phyloP scores from a whole-genome alignment of 1,140 invertebrate species.

The Drosophila jambulina region DNA sequence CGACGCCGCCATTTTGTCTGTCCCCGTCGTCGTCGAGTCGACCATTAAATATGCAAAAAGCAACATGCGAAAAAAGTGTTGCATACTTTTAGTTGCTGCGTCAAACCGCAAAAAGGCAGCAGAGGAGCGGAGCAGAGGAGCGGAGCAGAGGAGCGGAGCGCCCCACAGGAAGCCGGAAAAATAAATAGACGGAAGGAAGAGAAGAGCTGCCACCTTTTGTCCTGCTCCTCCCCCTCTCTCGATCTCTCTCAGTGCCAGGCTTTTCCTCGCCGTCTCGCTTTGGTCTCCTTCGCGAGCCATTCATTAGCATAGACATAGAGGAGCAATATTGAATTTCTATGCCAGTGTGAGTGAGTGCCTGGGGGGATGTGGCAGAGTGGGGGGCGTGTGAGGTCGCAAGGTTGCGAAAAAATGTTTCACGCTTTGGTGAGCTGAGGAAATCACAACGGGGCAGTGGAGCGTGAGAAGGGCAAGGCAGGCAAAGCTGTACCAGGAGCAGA shows the following conservation, averaged over 20 bases:
- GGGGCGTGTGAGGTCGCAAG: conserved; percentile 60
- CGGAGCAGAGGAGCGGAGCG: conserved; percentile 30
- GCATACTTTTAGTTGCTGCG: conserved; percentile 81
- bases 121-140: conserved; percentile 15
- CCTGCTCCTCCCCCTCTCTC: background rate
- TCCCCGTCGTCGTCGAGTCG: conserved; percentile 34
- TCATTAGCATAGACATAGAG: conserved; percentile 80
- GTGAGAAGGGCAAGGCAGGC: conserved; percentile 30
- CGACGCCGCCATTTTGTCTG: conserved; percentile 76
- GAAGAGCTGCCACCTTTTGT: background rate
- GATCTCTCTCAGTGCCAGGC: background rate
- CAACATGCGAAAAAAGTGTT: conserved; percentile 81
- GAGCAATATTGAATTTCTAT: conserved; percentile 80
- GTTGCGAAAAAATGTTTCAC: conserved; percentile 79
- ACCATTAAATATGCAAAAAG: conserved; percentile 81
- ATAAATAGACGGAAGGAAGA: conserved; percentile 63
- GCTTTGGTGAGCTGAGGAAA: conserved; percentile 61
- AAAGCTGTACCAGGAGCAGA: background rate
- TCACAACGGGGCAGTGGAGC: conserved; percentile 56
- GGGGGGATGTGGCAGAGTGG: conserved; percentile 3
- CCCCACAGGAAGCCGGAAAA: conserved; percentile 76
- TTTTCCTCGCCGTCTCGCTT: background rate
- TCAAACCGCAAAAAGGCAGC: conserved; percentile 79
- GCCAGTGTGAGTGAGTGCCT: conserved; percentile 21
- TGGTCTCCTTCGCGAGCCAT: conserved; percentile 50